A percentile compares a stretch with the other conserved stretches of the same genome.
phyloP scores from a whole-genome alignment of 2,888 invertebrate genomes.

The Halocaridina rubra region DNA sequence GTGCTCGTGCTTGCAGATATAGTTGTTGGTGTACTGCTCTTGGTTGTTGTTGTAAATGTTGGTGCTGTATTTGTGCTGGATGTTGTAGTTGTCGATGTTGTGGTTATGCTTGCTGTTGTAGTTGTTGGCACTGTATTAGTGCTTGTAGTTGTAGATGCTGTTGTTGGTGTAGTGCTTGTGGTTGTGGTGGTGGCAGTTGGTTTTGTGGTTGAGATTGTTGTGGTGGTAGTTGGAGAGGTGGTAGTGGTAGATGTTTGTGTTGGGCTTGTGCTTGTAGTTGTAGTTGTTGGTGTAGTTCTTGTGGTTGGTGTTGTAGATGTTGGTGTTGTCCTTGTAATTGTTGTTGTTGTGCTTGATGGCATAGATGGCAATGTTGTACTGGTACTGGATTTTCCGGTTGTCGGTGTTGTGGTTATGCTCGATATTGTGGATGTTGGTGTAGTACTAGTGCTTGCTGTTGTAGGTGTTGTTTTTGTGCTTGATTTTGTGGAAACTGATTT shows the following conservation, averaged over 20 bases:
- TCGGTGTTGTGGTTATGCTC: neutral
- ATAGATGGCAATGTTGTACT: neutral
- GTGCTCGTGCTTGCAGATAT: neutral
- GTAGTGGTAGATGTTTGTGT: neutral
- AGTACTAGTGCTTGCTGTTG: neutral
- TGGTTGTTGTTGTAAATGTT: neutral
- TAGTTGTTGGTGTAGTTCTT: neutral
- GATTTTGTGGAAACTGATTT: neutral
- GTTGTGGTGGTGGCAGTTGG: neutral
- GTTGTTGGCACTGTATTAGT: neutral
- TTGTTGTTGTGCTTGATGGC: neutral
- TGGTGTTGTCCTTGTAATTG: neutral
- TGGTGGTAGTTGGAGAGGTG: neutral
- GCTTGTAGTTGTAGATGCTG: neutral
- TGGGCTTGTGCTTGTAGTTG: neutral
- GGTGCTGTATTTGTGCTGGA: neutral
- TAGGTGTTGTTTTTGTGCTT: neutral
- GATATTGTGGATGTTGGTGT: neutral
- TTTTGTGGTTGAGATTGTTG: neutral
- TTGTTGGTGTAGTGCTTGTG: neutral
- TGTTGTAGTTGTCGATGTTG: neutral
- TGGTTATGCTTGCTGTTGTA: neutral
- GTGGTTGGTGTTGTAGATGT: neutral
- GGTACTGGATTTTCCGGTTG: neutral
- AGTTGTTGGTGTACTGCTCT: neutral